Evolutionary conservation across 1,140 invertebrate genomes (phyloP).

Genomic region (Episyrphus balteatus): DNA sequence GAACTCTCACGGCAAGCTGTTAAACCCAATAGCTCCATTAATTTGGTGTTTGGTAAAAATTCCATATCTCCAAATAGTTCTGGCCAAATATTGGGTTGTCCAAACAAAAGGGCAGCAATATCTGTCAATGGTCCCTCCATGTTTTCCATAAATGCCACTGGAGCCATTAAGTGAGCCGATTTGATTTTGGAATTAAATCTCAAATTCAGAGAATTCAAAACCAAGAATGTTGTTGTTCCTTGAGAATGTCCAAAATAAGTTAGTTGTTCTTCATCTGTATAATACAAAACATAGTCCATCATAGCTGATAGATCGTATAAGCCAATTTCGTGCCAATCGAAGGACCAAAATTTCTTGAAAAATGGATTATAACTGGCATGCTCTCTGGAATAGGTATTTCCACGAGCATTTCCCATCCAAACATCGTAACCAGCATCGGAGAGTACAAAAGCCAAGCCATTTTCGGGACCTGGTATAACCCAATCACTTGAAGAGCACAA

Average conservation of each 20-base stretch:
- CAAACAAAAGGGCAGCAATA: conserved; percentile 19
- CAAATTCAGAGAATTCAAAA: conserved; percentile 40
- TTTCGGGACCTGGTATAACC: conserved; percentile 51
- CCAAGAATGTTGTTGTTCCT: conserved; percentile 46
- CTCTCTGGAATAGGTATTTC: conserved; percentile 55
- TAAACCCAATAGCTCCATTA: conserved; percentile 37
- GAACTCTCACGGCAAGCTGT: conserved; percentile 37
- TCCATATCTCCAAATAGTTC: conserved; percentile 42
- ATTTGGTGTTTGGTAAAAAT: conserved; percentile 39
- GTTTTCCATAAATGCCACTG: conserved; percentile 40
- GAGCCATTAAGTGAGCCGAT: conserved; percentile 43
- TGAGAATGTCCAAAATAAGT: conserved; percentile 53
- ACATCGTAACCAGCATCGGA: conserved; percentile 60
- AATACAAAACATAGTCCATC: conserved; percentile 52
- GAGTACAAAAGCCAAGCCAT: conserved; percentile 42
- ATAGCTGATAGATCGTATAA: conserved; percentile 61
- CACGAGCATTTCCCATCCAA: conserved; percentile 63
- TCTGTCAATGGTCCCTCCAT: conserved; percentile 33
- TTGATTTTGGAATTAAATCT: conserved; percentile 45
- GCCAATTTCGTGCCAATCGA: conserved; percentile 61
- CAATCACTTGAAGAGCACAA: conserved; percentile 57
- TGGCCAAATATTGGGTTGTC: conserved; percentile 30
- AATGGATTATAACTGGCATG: conserved; percentile 42
- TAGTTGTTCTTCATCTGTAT: conserved; percentile 38
- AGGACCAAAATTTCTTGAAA: conserved; percentile 41